phyloP scores from a whole-genome alignment of 2,113 vertebrate genomes.

The Etia nguti region DNA sequence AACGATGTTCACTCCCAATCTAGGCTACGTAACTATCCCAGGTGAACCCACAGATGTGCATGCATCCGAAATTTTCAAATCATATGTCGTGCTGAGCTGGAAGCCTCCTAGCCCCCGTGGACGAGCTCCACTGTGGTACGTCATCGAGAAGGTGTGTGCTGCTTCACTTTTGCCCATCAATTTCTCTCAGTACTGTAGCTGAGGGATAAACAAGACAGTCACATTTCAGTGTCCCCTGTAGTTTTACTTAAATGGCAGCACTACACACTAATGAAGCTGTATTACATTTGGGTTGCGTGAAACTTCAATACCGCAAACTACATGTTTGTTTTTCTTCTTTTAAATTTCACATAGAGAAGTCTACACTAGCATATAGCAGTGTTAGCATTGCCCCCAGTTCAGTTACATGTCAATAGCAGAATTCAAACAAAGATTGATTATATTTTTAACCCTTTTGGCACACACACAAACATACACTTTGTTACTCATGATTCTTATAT shows the following conservation, averaged over 20 bases:
- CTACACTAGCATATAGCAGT: neutral
- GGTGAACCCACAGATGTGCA: constrained; percentile 86
- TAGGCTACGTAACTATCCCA: constrained; percentile 84
- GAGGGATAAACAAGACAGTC: neutral
- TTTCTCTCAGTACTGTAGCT: neutral
- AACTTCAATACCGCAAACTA: neutral
- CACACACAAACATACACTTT: neutral
- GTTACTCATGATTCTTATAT: neutral
- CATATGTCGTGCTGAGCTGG: constrained; percentile 95
- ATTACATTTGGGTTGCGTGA: neutral
- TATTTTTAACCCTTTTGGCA: neutral
- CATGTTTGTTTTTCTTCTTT: neutral
- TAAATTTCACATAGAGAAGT: neutral
- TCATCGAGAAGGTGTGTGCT: constrained; percentile 82
- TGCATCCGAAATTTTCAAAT: constrained; percentile 85
- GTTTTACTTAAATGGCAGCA: neutral
- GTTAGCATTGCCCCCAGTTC: neutral
- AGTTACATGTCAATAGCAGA: neutral
- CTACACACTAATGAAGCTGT: neutral
- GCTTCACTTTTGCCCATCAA: neutral
- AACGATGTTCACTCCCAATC: constrained; percentile 24
- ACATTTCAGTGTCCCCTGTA: neutral
- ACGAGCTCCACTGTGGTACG: constrained; percentile 83
- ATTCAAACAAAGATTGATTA: neutral
- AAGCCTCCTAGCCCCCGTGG: constrained; percentile 86